Conservation (phyloP, 37 sponge, comb jelly and placozoan species). For the Halisarca cf. caerulea region DNA sequence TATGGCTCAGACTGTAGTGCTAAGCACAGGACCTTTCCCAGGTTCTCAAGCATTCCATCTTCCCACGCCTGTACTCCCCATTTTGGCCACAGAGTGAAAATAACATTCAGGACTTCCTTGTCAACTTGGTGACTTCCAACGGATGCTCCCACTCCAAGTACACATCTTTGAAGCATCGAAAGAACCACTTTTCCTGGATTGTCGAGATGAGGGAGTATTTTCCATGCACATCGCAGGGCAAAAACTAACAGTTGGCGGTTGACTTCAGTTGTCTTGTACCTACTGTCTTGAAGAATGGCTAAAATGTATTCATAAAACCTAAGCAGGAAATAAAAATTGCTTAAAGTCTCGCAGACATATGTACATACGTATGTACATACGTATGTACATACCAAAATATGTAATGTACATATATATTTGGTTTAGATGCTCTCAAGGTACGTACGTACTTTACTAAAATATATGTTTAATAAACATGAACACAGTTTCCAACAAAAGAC, state of each 20-base stretch:
- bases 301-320: slow-evolving; percentile 10
- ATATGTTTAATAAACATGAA: neutral
- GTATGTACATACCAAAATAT: neutral
- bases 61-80: slow-evolving; percentile 5
- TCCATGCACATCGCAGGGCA: neutral
- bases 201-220: slow-evolving; percentile 5
- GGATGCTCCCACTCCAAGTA: neutral
- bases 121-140: neutral
- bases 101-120: neutral
- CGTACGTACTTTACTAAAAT: neutral
- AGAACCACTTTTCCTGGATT: neutral
- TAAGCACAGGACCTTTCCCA: neutral
- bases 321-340: neutral
- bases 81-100: slow-evolving; percentile 10
- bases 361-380: neutral
- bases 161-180: neutral
- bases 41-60: neutral
- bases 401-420: neutral
- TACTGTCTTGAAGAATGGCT: slow-evolving; percentile 17
- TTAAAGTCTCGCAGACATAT: neutral
- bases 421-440: neutral
- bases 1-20: neutral
- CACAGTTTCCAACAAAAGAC: too few relatives aligned
- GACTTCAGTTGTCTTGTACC: neutral
- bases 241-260: neutral